phyloP scores from a whole-genome alignment of 2,888 invertebrate genomes.

The Harpagoxenus sublaevis region DNA sequence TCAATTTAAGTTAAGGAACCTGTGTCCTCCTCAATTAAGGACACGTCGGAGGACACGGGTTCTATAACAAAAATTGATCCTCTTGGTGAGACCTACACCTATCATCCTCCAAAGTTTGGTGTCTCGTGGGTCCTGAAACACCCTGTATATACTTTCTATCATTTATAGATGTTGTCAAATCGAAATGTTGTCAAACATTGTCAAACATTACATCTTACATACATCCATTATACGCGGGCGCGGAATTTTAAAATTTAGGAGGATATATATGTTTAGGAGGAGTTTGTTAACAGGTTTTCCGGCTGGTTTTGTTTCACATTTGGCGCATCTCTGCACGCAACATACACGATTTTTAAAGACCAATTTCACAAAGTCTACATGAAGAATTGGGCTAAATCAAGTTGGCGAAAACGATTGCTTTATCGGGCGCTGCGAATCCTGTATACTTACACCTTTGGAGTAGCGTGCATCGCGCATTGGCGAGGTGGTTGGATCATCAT shows the following conservation, averaged over 20 bases:
- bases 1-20: too few species aligned
- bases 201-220: too few species aligned
- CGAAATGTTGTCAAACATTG: too few species aligned
- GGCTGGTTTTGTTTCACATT: constrained; percentile 85
- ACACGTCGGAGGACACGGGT: too few species aligned
- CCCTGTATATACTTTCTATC: too few species aligned
- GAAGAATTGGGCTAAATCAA: constrained; percentile 62
- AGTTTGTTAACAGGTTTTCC: constrained; percentile 84
- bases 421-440: constrained; percentile 74
- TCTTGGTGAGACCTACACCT: too few species aligned
- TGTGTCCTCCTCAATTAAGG: too few species aligned
- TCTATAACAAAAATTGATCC: too few species aligned
- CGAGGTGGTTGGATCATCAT: constrained; percentile 87
- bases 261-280: neutral
- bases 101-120: too few species aligned
- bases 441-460: constrained; percentile 87
- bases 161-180: too few species aligned
- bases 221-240: too few species aligned
- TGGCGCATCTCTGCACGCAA: constrained; percentile 87
- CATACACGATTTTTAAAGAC: constrained; percentile 86
- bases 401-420: constrained; percentile 28
- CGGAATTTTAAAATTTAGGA: neutral
- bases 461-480: constrained; percentile 88
- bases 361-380: constrained; percentile 71
- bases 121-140: too few species aligned